phyloP scores from a whole-genome alignment of 2,888 invertebrate genomes.

The Chironomus tentans region DNA sequence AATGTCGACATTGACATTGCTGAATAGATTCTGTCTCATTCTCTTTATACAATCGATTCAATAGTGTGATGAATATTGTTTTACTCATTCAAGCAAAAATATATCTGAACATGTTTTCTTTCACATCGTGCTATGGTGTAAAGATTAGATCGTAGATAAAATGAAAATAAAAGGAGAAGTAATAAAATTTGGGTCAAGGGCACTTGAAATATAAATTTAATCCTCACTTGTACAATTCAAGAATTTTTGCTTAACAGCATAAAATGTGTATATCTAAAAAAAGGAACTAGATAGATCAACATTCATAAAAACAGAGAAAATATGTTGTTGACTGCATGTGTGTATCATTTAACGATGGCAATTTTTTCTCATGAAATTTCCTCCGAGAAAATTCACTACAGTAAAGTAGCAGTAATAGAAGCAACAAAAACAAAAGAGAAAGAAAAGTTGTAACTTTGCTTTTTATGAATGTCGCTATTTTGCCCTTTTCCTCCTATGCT shows the following conservation, averaged over 20 bases:
- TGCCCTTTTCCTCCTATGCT: conserved; percentile 8
- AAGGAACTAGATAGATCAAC: not conserved
- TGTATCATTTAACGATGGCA: conserved; percentile 13
- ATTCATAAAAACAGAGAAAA: not conserved
- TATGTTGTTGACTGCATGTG: conserved; percentile 8
- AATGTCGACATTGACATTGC: not conserved
- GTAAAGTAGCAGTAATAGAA: not conserved
- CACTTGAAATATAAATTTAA: not conserved
- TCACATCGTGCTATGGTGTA: not conserved
- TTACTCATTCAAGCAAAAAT: not conserved
- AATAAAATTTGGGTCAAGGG: not conserved
- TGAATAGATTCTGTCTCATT: not conserved
- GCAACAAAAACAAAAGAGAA: not conserved
- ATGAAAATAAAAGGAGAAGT: not conserved
- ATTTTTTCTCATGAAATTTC: conserved; percentile 3
- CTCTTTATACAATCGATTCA: no score
- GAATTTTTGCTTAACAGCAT: not conserved
- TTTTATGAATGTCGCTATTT: not conserved
- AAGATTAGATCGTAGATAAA: not conserved
- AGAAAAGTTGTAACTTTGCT: not conserved
- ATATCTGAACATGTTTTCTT: not conserved
- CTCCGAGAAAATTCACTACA: not conserved
- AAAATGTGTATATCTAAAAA: not conserved
- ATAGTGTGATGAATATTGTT: no score
- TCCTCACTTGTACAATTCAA: not conserved